Evolutionary conservation across 2,888 invertebrate species (phyloP).

Genomic region (Brenthis hecate): DNA sequence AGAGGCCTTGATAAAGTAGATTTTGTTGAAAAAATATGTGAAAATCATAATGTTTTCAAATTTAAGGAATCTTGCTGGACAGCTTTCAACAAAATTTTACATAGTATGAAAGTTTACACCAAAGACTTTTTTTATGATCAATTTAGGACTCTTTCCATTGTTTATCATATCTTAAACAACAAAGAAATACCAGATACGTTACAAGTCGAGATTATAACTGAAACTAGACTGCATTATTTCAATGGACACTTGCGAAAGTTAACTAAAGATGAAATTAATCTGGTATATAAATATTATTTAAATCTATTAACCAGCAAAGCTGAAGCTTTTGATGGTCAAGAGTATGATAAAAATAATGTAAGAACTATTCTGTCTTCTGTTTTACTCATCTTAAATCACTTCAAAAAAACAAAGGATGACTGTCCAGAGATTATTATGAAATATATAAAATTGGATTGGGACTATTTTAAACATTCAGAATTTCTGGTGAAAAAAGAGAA

Average conservation of each 20-base stretch:
- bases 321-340: constrained; percentile 37
- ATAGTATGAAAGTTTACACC: constrained; percentile 53
- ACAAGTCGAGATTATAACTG: constrained; percentile 40
- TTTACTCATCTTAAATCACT: constrained; percentile 44
- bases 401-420: constrained; percentile 48
- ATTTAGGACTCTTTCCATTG: constrained; percentile 46
- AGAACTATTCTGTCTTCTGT: constrained; percentile 38
- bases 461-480: constrained; percentile 37
- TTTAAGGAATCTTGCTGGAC: constrained; percentile 58
- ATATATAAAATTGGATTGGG: constrained; percentile 47
- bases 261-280: constrained; percentile 39
- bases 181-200: constrained; percentile 47
- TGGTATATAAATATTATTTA: constrained; percentile 46
- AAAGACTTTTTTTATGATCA: constrained; percentile 37
- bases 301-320: constrained; percentile 48
- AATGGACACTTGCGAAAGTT: constrained; percentile 35
- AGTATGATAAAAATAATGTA: constrained; percentile 41
- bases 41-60: constrained; percentile 50
- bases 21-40: constrained; percentile 50
- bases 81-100: constrained; percentile 54
- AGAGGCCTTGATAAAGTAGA: constrained; percentile 43
- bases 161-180: constrained; percentile 53
- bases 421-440: constrained; percentile 50
- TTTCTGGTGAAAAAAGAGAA: constrained; percentile 37
- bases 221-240: constrained; percentile 30